Base-by-base conservation (phyloP, 2,888 invertebrate genomes). In the Tiliacea aurago region DNA sequence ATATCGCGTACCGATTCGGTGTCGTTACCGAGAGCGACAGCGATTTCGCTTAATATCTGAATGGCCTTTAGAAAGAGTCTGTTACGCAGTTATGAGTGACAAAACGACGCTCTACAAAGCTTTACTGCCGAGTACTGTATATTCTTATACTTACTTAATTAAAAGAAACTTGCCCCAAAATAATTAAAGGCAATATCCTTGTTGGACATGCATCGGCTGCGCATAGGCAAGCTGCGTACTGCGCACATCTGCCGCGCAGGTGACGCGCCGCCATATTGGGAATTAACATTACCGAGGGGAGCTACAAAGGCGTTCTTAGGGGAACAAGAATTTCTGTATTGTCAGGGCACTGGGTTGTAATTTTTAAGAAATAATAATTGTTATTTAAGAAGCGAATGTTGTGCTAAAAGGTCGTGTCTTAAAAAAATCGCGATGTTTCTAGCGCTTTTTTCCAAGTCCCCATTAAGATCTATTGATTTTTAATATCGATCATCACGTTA, bases 171-270 rank as follows among this genome's bases (percentile, higher is more conserved):
- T 49, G 59, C 58, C 61, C 53, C 53, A 47, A 68, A 73, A 62
- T 79, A 76, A 85, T 78, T 78, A 82, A 77, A 80, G 81, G 78
- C 79, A 74, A 84, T 79, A 47, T 69, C 69, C 81, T 81, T 78
- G 43, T 41, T 23, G 69, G 66, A 53, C 59, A 20, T 9, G 41
- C 41, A 53, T 81, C 51, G 70, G 18, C 49, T 88, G 88, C 90
- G 90, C 85, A 69, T 71, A 85, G 85, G 90, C 93, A 93, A 93
- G 93, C 93, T 93, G 94, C 89, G 80, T 72, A 78, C 80, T 87
- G 80, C 81, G 83, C 87, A 88, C 94, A 94, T 93, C 94, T 94
- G 94, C 90, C 87, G 76, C 80, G 93, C 94, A 94, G 94, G 94
- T 94, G 94, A 86, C 86, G 87, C 84, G 63, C 15, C 88, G 91